These are phyloP conservation scores for Sitobion miscanthi DNA, from an alignment of 1,140 invertebrate genomes.

Conservation along the genomic window DNA sequence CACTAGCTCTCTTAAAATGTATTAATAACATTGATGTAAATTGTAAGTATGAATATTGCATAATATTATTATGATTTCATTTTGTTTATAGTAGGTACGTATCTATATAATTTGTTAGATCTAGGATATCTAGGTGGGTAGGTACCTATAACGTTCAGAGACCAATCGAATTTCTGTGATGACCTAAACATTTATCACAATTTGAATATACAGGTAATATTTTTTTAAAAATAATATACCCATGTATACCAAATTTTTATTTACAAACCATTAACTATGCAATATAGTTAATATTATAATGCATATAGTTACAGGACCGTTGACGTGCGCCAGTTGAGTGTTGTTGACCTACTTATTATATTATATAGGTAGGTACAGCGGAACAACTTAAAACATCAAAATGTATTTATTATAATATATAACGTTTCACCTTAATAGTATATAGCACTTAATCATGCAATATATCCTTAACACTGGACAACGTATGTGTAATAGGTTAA, in stretches of 20 bases:
- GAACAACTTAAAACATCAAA: not conserved
- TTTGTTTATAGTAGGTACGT: not conserved
- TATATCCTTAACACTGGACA: not conserved
- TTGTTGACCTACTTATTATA: not conserved
- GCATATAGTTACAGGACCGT: not conserved
- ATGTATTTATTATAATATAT: not conserved
- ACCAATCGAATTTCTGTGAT: not conserved
- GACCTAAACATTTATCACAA: not conserved
- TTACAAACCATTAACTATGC: not conserved
- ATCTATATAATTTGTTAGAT: too few species aligned
- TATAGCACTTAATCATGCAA: not conserved
- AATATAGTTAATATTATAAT: not conserved
- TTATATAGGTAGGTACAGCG: not conserved
- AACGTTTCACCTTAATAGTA: not conserved
- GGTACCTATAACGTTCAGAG: not conserved
- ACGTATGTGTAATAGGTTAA: not conserved
- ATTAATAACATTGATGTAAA: not conserved
- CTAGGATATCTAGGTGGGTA: not conserved
- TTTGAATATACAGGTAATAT: not conserved
- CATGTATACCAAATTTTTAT: not conserved
- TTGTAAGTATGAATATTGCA: not conserved
- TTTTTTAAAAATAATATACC: not conserved
- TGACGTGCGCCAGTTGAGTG: not conserved
- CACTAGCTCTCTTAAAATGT: not conserved
- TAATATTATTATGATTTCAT: not conserved